phyloP scores from a whole-genome alignment of 2,113 vertebrate species.

The Petrocephalus zakoni region DNA sequence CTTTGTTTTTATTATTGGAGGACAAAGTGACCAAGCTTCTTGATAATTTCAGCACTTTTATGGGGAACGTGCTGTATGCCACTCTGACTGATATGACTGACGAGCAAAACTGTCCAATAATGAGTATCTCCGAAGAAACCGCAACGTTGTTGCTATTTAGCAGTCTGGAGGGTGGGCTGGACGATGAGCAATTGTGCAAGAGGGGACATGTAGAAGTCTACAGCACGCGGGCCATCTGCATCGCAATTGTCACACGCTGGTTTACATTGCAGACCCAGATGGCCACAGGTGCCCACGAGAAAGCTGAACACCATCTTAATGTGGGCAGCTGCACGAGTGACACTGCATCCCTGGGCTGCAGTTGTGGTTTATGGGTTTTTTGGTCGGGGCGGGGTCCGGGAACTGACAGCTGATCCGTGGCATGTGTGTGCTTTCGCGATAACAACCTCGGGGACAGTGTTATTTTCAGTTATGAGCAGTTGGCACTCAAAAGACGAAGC shows the following conservation, averaged over 20 bases:
- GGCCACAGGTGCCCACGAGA: not conserved
- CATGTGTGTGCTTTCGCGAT: not conserved
- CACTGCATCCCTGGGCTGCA: not conserved
- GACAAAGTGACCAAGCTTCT: not conserved
- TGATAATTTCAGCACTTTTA: not conserved
- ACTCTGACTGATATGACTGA: not conserved
- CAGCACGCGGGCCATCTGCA: not conserved
- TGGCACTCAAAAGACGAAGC: not conserved
- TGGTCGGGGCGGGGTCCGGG: not conserved
- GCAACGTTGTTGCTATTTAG: not conserved
- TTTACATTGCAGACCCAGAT: not conserved
- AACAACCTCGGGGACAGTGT: not conserved
- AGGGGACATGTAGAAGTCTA: not conserved
- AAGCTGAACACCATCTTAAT: not conserved
- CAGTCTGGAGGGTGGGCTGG: not conserved
- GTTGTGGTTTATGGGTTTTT: not conserved
- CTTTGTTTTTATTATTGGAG: not conserved
- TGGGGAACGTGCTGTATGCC: not conserved
- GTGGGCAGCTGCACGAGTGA: not conserved
- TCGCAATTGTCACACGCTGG: not conserved
- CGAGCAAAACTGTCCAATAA: not conserved
- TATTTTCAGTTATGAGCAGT: not conserved
- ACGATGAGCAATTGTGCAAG: not conserved
- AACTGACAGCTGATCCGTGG: not conserved
- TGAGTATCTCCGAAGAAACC: not conserved